Percentiles rank a stretch among this genome's conserved stretches.
These are phyloP conservation scores for Cantharis rufa DNA, from an alignment of 2,888 invertebrate genomes.

Conservation along the genomic window DNA sequence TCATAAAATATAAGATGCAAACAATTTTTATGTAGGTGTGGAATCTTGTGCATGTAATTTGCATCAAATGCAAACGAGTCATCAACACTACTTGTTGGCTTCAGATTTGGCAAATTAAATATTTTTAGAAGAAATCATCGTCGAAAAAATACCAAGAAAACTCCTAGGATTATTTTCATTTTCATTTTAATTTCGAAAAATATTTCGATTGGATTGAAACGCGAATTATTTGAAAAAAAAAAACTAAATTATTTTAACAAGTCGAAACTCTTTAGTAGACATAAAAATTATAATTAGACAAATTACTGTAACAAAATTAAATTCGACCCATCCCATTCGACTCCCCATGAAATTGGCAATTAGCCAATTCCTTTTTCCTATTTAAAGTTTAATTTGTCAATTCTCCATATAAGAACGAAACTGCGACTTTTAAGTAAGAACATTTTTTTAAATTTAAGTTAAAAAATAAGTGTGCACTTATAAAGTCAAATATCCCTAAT, in stretches of 20 bases:
- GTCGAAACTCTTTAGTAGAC: not conserved
- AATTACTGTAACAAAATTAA: not conserved
- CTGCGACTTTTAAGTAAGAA: not conserved
- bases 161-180: too few relatives aligned
- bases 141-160: too few relatives aligned
- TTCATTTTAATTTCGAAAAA: too few relatives aligned
- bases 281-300: not conserved
- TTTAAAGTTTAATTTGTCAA: not conserved
- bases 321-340: not conserved
- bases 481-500: slow-evolving; percentile 1
- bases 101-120: not conserved
- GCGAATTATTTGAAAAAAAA: not conserved
- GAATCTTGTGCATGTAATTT: not conserved
- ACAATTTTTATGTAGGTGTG: not conserved
- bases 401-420: not conserved
- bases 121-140: not conserved
- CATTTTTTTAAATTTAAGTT: not conserved
- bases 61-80: not conserved
- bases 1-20: not conserved
- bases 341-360: not conserved
- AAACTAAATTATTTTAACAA: not conserved
- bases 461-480: not conserved
- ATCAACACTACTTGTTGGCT: not conserved
- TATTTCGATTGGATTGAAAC: not conserved
- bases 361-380: not conserved